Base-by-base conservation (phyloP, 2,113 vertebrate species). In the Misgurnus mizolepis region DNA sequence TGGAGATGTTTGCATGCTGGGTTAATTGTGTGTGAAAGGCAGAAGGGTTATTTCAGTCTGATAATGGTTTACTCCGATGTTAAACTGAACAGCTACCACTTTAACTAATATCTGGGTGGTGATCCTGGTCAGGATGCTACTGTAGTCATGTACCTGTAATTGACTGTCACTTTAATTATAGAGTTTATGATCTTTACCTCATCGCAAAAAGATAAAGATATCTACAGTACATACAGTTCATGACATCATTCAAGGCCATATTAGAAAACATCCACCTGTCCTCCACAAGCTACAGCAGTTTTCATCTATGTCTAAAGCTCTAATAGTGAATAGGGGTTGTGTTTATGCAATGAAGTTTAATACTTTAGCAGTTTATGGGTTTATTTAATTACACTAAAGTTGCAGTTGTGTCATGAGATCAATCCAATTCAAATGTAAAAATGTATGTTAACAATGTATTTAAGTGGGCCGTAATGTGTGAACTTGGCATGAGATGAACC, bases 11-110 rank as follows among this genome's bases (percentile, higher is more conserved):
- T 72, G 76, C 39, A 27, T 56, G 65, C 53, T 79, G 73, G 49
- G 78, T 68, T 81, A 80, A 73, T 78, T 61, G 66, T 76, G 68
- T 79, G 75, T 70, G 66, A 77, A 47, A 76, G 67, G 73, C 78
- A 80, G 40, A 65, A 60, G 78, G 27, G 34, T 74, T 68, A 68
- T 15, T 45, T 34, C 65, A 39, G 58, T 60, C 53, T 58, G 9
- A 67, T 47, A 64, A 18, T 62, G 34, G 43, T 75, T 75, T 75
- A 49, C 41, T 10, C 18, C 49, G 22, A n/a, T 75, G 72, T 62
- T 61, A 34, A 41, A 74, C 2, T 27, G 17, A 47, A 45, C 18
- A 45, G 72, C 58, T 62, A 47, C 41, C 61, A 22, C 11, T 75
- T 39, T 49, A 17, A 17, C 41, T 5, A n/a, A 75, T 47, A 43